These are phyloP conservation scores for Carlito syrichta DNA, from an alignment of 2,113 vertebrate species.

Conservation along the genomic window DNA sequence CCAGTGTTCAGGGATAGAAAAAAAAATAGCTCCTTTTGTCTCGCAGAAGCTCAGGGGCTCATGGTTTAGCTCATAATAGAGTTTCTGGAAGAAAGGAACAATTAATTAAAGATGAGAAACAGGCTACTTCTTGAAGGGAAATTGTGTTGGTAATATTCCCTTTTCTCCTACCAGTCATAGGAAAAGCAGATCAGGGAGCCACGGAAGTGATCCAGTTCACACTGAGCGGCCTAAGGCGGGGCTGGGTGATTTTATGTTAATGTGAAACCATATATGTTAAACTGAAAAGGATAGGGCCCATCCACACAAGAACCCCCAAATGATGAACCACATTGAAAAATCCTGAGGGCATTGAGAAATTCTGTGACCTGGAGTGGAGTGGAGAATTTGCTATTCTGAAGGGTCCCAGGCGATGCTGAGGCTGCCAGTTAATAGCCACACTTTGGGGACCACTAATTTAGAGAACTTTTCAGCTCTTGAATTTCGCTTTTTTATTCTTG, in stretches of 20 bases:
- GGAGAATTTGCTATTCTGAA: neutral
- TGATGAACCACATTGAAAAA: neutral
- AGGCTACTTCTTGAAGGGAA: slow-evolving; percentile 36
- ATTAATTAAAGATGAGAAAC: slow-evolving; percentile 57
- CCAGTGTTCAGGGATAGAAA: neutral
- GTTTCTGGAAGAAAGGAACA: slow-evolving; percentile 1
- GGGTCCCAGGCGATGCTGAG: neutral
- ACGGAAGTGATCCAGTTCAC: slow-evolving; percentile 32
- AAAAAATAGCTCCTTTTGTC: neutral
- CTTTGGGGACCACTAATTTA: neutral
- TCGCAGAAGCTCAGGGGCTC: neutral
- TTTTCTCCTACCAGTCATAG: neutral
- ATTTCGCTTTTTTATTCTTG: neutral
- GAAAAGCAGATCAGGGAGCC: slow-evolving; percentile 33
- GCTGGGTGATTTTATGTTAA: neutral
- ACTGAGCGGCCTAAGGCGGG: neutral
- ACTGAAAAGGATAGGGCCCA: neutral
- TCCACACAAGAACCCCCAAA: neutral
- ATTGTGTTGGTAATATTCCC: slow-evolving; percentile 28
- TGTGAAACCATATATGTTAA: neutral
- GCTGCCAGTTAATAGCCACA: no score
- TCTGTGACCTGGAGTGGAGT: neutral
- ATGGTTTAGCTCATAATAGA: neutral
- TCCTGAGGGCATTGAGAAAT: neutral
- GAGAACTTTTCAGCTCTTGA: neutral